Evolutionary conservation across 2,797 vertebrate species (phyloP), one percentile per base, ranked within the genome.

Genomic region (Danio kyathit): DNA sequence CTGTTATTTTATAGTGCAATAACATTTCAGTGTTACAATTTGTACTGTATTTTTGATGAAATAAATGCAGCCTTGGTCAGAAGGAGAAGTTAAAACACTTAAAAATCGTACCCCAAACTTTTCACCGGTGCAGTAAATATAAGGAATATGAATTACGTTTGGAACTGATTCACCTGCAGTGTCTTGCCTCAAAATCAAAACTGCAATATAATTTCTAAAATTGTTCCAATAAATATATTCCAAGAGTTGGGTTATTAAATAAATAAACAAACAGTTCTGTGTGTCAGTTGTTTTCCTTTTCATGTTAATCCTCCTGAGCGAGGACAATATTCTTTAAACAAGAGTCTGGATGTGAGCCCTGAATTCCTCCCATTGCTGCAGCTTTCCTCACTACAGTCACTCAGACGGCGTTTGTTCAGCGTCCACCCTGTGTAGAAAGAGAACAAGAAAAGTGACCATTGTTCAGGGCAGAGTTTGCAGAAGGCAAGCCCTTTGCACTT

Each of bases 401-500:
- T 61, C 29, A 60, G 56, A 79, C 46, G 10, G 12, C 2, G 60
- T 56, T 57, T 83, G 60, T 71, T 29, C 41, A 75, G 41, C 4
- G 40, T 69, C 14, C 13, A 57, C 43, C 17, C 66, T 43, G 46
- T 59, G 12, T 48, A 83, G 29, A 71, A 48, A 19, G 48, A 52
- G 17, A 38, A 43, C 66, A 60, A 60, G 60, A 84, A 82, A 79
- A 72, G 64, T 80, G 80, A 54, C 64, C 51, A 79, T 85, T 85
- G 83, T 85, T 83, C 67, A 74, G 73, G 41, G 40, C 61, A 65
- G 66, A 66, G 65, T 80, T 80, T 83, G 74, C 63, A 81, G 48
- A 81, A 81, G 79, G 61, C 6, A 8, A 89, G 80, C 84, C 81
- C 80, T 65, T 83, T 84, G 64, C 74, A 84, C 80, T 91, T 89